Base-by-base conservation (phyloP, 2,888 invertebrate species). In the Rhorus exstirpatorius region DNA sequence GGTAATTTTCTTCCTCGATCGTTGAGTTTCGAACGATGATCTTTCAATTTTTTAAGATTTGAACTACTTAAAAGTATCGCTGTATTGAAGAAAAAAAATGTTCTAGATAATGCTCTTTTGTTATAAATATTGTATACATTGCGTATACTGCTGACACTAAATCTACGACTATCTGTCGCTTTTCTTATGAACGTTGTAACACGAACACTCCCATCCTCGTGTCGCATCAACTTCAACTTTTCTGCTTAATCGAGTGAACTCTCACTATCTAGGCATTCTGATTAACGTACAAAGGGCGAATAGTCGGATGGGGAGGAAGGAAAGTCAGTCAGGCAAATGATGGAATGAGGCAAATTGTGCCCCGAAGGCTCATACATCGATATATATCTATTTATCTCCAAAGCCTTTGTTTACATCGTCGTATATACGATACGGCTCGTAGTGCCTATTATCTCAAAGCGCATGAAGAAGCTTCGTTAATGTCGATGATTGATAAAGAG, bases 181-280 rank as follows among this genome's bases (percentile, higher is more conserved):
- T 61, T 19, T 61, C 21, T 8, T 26, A 41, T 41, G n/a, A 53
- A 19, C 12, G n/a, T 26, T n/a, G 51, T 53, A 53, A 17, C 12
- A 7, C 3, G 26, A 55, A 17, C 38, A 41, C 26, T 61, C 31
- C 14, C 14, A 7, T 49, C 35, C 58, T 67, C 49, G 53, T 72
- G 81, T 26, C 68, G 74, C 78, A 70, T 67, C 79, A 49, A 68
- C 67, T 84, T 78, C 46, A 80, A 79, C 63, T 80, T 70, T 80
- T 79, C 78, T 38, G 75, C 78, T 81, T 58, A 83, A 79, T 83
- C 80, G 63, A 77, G 75, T 72, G 79, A 74, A 83, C 76, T 80
- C 78, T 44, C 60, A 41, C 21, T 67, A 71, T 80, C 79, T 55
- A 82, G 78, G 75, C 60, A 68, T 76, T 83, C 76, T 71, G 78